Conservation (phyloP, 1,140 invertebrate species). For the Drosophila asahinai region DNA sequence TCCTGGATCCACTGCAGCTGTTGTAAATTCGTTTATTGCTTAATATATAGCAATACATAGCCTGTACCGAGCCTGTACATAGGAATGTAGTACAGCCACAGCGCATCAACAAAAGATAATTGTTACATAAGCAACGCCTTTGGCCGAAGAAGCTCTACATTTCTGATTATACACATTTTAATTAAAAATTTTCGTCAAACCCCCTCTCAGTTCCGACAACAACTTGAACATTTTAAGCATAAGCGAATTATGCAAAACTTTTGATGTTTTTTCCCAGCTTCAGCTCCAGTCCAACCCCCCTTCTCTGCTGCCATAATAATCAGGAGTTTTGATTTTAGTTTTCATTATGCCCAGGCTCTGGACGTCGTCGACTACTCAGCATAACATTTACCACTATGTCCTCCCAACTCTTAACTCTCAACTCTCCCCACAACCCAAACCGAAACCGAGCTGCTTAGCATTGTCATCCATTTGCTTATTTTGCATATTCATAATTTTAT, state of each 20-base stretch:
- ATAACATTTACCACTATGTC: slow-evolving; percentile 70
- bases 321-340: slow-evolving; percentile 80
- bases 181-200: slow-evolving; percentile 68
- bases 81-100: slow-evolving; percentile 21
- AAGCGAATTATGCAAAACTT: slow-evolving; percentile 82
- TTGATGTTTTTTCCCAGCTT: slow-evolving; percentile 64
- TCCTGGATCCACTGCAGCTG: slow-evolving; percentile 59
- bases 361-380: slow-evolving; percentile 36
- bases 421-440: neutral
- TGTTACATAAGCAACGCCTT: slow-evolving; percentile 42
- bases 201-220: slow-evolving; percentile 39
- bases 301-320: neutral
- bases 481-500: slow-evolving; percentile 84
- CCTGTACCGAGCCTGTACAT: slow-evolving; percentile 17
- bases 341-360: slow-evolving; percentile 61
- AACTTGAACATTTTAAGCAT: slow-evolving; percentile 80
- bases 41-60: slow-evolving; percentile 47
- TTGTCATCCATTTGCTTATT: slow-evolving; percentile 84
- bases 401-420: neutral
- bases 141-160: slow-evolving; percentile 45
- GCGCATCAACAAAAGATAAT: slow-evolving; percentile 30
- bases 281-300: slow-evolving; percentile 1
- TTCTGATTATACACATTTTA: slow-evolving; percentile 79
- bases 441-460: slow-evolving; percentile 71
- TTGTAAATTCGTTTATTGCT: slow-evolving; percentile 74